Base-by-base conservation (phyloP, 2,797 vertebrate genomes). In the Alcedo quadribrachys region DNA sequence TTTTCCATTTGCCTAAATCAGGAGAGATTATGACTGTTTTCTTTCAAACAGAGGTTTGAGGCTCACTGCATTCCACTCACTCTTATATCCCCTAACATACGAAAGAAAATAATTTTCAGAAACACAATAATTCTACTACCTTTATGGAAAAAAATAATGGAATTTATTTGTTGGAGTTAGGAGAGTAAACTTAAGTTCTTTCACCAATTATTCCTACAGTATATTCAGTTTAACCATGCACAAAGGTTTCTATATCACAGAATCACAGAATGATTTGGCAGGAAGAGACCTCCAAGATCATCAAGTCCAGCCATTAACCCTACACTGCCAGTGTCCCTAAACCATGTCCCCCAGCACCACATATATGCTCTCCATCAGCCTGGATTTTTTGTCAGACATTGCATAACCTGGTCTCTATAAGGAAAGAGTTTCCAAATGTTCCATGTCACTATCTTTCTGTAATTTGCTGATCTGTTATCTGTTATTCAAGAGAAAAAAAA, bases 1-100 rank as follows among this genome's bases (percentile, higher is more conserved):
- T 83, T 92, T 92, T 93, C 91, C 85, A 68, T 81, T 37, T 71
- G 73, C 62, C 40, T 84, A 58, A 66, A 79, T 76, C 80, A 79
- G 67, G 19, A 79, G 75, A 68, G 45, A 89, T 22, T n/a, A 83
- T 65, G 80, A 89, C 40, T 43, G 4, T 18, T 60, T 85, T 78
- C 53, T 89, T 89, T 55, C 40, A 35, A 76, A 12, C 0, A 0
- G 32, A 69, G 32, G 32, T 51, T 82, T 25, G 37, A 74, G 46
- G 66, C 55, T 73, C 1, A 0, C 25, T n/a, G 9, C 51, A 62
- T 77, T 93, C 54, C 48, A 60, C 25, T 76, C 42, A 61, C 12
- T 61, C 40, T 37, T 37, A 60, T 7, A 20, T 32, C 24, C 15
- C 11, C 30, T 69, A 55, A 28, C 57, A 43, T n/a, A 81, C 7